A percentile compares a stretch with the other conserved stretches of the same genome.
Evolutionary conservation across 2,797 vertebrate species (phyloP).

Genomic region (Cygnus olor): DNA sequence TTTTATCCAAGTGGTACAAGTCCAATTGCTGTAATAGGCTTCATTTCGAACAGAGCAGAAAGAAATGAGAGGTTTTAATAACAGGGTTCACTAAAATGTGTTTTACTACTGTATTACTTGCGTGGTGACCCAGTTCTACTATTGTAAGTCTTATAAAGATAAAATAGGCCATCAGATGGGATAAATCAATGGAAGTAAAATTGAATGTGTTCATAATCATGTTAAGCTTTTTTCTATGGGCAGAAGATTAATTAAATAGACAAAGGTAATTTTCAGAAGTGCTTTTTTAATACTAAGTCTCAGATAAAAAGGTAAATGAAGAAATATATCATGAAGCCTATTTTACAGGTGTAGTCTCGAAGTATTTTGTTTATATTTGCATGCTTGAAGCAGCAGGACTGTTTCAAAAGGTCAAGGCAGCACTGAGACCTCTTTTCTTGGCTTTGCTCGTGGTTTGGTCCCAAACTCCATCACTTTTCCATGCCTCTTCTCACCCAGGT

Average conservation of each 20-base stretch:
- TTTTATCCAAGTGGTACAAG: background rate
- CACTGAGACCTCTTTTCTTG: background rate
- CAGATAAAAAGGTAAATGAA: conserved; percentile 8
- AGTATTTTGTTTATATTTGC: background rate
- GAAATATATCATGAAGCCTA: background rate
- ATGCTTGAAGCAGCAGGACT: background rate
- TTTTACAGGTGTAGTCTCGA: background rate
- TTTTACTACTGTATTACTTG: conserved; percentile 6
- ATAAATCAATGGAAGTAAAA: conserved; percentile 55
- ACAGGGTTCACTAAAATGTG: conserved; percentile 38
- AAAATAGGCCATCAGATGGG: conserved; percentile 69
- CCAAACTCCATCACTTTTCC: background rate
- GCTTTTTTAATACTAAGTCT: conserved; percentile 13
- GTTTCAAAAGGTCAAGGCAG: background rate
- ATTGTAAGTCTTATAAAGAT: conserved; percentile 56
- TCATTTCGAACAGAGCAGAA: conserved; percentile 1
- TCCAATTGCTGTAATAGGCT: background rate
- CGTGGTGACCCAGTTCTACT: conserved; percentile 69
- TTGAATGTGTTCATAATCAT: conserved; percentile 57
- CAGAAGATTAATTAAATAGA: conserved; percentile 45
- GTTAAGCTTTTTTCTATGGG: conserved; percentile 10
- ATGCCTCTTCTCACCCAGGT: background rate
- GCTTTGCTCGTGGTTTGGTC: background rate
- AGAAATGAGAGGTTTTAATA: conserved; percentile 43
- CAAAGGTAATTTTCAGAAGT: conserved; percentile 15